These are phyloP conservation scores for Lottia scabra DNA, from an alignment of 2,888 invertebrate species.

Conservation along the genomic window DNA sequence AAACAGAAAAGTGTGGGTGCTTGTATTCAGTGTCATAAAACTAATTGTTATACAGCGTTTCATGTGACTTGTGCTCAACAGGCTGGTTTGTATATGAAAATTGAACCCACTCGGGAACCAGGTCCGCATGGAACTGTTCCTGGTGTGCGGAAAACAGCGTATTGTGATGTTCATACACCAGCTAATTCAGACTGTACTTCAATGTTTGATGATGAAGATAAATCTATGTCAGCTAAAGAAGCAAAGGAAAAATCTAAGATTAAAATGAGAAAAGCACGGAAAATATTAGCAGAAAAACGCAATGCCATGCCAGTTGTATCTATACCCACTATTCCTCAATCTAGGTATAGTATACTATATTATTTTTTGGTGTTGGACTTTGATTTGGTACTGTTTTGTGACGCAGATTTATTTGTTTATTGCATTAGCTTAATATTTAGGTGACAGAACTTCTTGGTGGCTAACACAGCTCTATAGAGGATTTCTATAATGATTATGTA, in stretches of 20 bases:
- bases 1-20: conserved; percentile 82
- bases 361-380: too few species aligned
- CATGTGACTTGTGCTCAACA: conserved; percentile 99
- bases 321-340: conserved; percentile 85
- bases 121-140: conserved; percentile 49
- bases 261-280: conserved; percentile 89
- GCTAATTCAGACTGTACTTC: conserved; percentile 69
- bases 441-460: too few species aligned
- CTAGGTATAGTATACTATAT: conserved; percentile 45
- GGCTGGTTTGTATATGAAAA: conserved; percentile 83
- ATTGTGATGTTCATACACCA: conserved; percentile 94
- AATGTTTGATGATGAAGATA: conserved; percentile 59
- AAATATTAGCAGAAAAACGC: conserved; percentile 88
- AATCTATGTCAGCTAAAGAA: conserved; percentile 57
- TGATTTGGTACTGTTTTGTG: too few species aligned
- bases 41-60: conserved; percentile 96
- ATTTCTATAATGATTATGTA: too few species aligned
- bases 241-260: conserved; percentile 73
- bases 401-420: too few species aligned
- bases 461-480: too few species aligned
- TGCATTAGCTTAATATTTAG: too few species aligned
- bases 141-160: conserved; percentile 89
- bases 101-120: conserved; percentile 85
- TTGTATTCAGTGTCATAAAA: conserved; percentile 97
- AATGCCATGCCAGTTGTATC: conserved; percentile 91